Percentiles rank a stretch among this genome's conserved stretches.
Conservation (phyloP, 2,888 invertebrate genomes). For the Drepanosiphum platanoidis region DNA sequence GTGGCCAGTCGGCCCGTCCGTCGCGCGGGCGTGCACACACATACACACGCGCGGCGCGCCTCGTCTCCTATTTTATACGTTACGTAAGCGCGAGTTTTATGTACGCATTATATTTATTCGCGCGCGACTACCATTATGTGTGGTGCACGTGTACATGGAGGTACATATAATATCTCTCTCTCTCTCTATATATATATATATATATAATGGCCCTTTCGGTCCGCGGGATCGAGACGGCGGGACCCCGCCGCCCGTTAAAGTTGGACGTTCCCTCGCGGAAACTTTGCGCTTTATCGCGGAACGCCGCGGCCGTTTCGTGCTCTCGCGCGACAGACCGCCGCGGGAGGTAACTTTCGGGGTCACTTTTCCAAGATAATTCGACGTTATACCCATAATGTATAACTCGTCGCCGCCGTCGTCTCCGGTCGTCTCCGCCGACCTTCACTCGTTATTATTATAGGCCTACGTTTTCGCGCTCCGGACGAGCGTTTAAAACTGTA, state of each 20-base stretch:
- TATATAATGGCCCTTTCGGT: slow-evolving; percentile 9
- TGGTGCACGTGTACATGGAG: neutral
- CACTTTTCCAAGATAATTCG: slow-evolving; percentile 50
- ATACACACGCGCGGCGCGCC: no score
- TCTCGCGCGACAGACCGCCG: neutral
- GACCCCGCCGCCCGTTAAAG: slow-evolving; percentile 2
- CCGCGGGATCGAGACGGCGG: neutral
- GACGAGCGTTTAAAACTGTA: no score
- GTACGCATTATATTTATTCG: neutral
- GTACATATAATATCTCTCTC: no score
- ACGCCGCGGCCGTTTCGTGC: neutral
- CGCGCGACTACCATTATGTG: neutral
- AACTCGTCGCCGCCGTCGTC: slow-evolving; percentile 39
- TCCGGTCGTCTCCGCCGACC: neutral
- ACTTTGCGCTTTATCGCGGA: slow-evolving; percentile 44
- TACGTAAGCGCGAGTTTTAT: no score
- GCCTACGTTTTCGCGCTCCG: neutral
- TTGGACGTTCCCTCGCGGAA: slow-evolving; percentile 15
- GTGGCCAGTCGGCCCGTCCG: neutral
- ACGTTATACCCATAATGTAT: no score
- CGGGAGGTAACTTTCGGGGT: slow-evolving; percentile 37
- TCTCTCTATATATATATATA: no score
- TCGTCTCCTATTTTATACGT: no score
- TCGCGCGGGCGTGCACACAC: no score
- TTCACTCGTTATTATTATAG: neutral